A percentile compares a stretch with the other conserved stretches of the same genome.
phyloP scores from a whole-genome alignment of 2,797 vertebrate genomes.

The Ctenochaetus hawaiiensis region DNA sequence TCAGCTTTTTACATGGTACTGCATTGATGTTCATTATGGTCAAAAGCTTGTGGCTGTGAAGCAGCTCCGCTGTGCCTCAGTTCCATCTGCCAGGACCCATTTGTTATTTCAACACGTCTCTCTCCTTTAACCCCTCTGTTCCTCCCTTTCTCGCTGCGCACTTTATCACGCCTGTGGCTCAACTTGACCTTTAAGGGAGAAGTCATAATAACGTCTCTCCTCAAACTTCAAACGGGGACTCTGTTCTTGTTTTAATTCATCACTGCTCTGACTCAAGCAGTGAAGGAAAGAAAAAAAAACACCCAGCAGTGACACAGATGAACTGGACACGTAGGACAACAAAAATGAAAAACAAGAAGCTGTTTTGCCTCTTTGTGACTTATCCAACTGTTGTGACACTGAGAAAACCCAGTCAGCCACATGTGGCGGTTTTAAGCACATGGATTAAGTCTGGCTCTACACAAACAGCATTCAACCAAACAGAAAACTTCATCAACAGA shows the following conservation, averaged over 20 bases:
- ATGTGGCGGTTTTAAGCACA: slow-evolving; percentile 56
- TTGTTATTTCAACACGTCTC: slow-evolving; percentile 79
- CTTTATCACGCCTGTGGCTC: slow-evolving; percentile 78
- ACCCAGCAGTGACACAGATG: slow-evolving; percentile 67
- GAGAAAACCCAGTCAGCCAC: slow-evolving; percentile 65
- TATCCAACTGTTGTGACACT: slow-evolving; percentile 64
- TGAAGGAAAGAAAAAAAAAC: slow-evolving; percentile 37
- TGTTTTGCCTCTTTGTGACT: slow-evolving; percentile 66
- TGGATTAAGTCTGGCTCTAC: slow-evolving; percentile 32
- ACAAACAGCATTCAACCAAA: slow-evolving; percentile 16
- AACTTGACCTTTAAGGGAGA: slow-evolving; percentile 79
- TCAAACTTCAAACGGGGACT: slow-evolving; percentile 79
- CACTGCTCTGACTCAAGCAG: slow-evolving; percentile 68
- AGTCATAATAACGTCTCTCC: slow-evolving; percentile 80
- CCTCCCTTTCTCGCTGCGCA: slow-evolving; percentile 48
- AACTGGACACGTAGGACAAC: slow-evolving; percentile 72
- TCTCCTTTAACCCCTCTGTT: slow-evolving; percentile 56
- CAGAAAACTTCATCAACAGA: neutral
- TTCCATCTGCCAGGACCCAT: slow-evolving; percentile 60
- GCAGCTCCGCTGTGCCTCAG: slow-evolving; percentile 41
- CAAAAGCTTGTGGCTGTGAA: slow-evolving; percentile 44
- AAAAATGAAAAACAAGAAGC: slow-evolving; percentile 77
- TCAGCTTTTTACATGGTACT: slow-evolving; percentile 3
- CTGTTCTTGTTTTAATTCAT: slow-evolving; percentile 74
- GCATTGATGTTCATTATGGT: slow-evolving; percentile 41